A percentile compares a stretch with the other conserved stretches of the same genome.
phyloP scores from a whole-genome alignment of 2,888 invertebrate species.

The Eueremaeus valkanovi region DNA sequence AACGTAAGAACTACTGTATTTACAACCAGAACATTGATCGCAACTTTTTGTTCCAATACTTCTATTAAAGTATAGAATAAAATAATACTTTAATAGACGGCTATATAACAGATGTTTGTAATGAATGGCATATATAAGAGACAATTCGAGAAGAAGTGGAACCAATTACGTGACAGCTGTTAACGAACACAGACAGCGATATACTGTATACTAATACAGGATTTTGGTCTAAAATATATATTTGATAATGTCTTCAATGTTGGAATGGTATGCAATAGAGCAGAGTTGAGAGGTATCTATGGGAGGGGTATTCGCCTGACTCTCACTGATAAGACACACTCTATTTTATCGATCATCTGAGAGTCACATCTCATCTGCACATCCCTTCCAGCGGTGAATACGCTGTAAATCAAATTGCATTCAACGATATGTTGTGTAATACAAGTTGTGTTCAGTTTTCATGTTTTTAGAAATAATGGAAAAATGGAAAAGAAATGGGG shows the following conservation, averaged over 20 bases:
- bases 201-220: neutral
- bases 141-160: conserved; percentile 13
- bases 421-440: neutral
- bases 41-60: neutral
- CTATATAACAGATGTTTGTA: conserved; percentile 11
- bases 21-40: neutral
- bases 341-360: neutral
- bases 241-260: neutral
- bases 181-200: neutral
- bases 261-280: neutral
- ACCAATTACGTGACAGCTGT: conserved; percentile 25
- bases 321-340: conserved; percentile 20
- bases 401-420: neutral
- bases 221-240: neutral
- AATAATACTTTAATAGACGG: neutral
- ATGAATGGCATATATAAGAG: neutral
- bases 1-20: neutral
- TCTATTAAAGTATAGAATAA: neutral
- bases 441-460: no score
- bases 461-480: neutral
- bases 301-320: conserved; percentile 18
- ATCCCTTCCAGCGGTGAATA: neutral
- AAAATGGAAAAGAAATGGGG: neutral
- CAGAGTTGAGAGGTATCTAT: neutral
- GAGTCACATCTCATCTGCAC: neutral